Evolutionary conservation across 2,888 invertebrate genomes (phyloP).

Genomic region (Acleris laterana): DNA sequence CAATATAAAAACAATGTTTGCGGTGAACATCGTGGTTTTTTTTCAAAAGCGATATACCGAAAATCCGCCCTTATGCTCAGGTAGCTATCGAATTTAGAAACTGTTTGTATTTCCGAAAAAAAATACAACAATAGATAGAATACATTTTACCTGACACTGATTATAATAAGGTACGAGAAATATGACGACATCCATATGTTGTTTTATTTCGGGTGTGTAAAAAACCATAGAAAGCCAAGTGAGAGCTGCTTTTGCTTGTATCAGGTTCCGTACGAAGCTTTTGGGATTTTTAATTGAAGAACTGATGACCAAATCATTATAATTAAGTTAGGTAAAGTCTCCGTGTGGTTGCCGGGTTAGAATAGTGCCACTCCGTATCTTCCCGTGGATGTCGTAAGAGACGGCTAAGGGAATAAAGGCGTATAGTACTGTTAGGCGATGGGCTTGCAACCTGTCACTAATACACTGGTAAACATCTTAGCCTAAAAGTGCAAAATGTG

Average conservation of each 20-base stretch:
- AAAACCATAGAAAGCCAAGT: slow-evolving; percentile 38
- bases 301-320: too few relatives aligned
- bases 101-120: slow-evolving; percentile 81
- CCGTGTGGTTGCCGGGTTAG: too few relatives aligned
- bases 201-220: slow-evolving; percentile 59
- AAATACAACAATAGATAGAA: slow-evolving; percentile 70
- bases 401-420: too few relatives aligned
- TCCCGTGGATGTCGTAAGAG: too few relatives aligned
- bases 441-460: too few relatives aligned
- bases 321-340: too few relatives aligned
- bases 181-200: slow-evolving; percentile 77
- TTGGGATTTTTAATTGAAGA: too few relatives aligned
- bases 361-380: too few relatives aligned
- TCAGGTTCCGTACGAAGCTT: slow-evolving; percentile 4
- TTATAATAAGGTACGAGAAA: slow-evolving; percentile 80
- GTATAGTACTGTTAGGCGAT: too few relatives aligned
- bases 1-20: slow-evolving; percentile 81
- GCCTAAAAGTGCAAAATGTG: too few relatives aligned
- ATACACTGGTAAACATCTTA: too few relatives aligned
- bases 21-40: slow-evolving; percentile 76
- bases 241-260: slow-evolving; percentile 20
- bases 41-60: slow-evolving; percentile 74
- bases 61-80: slow-evolving; percentile 78
- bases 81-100: slow-evolving; percentile 78
- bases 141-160: slow-evolving; percentile 76